Conservation (phyloP, 1,140 invertebrate genomes). For the Rhagoletis zephyria region DNA sequence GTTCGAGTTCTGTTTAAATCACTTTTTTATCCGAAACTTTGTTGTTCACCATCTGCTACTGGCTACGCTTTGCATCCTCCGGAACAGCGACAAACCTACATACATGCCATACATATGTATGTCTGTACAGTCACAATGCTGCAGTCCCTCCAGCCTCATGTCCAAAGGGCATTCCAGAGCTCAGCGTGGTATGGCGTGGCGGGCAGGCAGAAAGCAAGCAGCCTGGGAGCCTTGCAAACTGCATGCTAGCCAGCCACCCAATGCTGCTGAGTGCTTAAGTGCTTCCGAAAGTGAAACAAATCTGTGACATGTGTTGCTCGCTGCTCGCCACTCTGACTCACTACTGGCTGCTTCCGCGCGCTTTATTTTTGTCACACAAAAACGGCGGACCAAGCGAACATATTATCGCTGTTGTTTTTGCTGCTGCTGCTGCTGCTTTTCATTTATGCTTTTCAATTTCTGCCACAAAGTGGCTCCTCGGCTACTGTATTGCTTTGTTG, state of each 20-base stretch:
- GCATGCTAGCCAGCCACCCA: neutral
- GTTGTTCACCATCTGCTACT: neutral
- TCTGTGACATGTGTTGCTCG: constrained; percentile 56
- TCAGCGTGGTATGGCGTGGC: neutral
- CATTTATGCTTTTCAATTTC: constrained; percentile 28
- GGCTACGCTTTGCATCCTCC: constrained; percentile 37
- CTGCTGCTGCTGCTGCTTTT: neutral
- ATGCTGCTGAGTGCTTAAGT: constrained; percentile 55
- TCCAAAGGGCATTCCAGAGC: neutral
- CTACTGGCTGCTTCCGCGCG: neutral
- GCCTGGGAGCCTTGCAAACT: neutral
- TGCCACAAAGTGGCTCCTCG: neutral
- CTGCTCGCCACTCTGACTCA: neutral
- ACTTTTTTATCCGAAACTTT: constrained; percentile 1
- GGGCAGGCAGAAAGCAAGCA: neutral
- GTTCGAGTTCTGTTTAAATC: neutral
- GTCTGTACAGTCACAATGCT: neutral
- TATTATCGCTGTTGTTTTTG: neutral
- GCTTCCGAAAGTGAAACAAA: constrained; percentile 56
- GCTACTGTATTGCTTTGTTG: neutral
- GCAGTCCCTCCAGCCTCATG: neutral
- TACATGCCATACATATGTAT: neutral
- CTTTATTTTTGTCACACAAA: constrained; percentile 19
- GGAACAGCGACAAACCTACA: neutral
- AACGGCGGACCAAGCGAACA: neutral